phyloP scores from a whole-genome alignment of 2,888 invertebrate genomes.

The Drosophila dives region DNA sequence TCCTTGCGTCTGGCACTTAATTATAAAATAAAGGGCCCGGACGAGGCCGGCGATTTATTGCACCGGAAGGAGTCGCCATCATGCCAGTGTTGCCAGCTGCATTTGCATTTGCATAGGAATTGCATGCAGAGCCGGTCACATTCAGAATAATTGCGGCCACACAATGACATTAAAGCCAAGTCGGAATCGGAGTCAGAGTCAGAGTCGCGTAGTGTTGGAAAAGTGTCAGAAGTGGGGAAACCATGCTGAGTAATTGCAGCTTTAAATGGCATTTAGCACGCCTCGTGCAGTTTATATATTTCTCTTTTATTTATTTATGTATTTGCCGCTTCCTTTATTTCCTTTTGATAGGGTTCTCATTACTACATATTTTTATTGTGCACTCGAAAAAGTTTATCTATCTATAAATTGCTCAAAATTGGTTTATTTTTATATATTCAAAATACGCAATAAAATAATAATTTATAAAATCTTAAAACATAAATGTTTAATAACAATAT shows the following conservation, averaged over 20 bases:
- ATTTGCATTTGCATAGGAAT: slow-evolving; percentile 70
- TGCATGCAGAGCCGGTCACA: slow-evolving; percentile 63
- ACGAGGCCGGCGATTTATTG: slow-evolving; percentile 64
- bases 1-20: slow-evolving; percentile 57
- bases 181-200: slow-evolving; percentile 60
- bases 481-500: neutral
- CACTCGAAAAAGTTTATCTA: neutral
- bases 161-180: slow-evolving; percentile 75
- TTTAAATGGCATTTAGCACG: slow-evolving; percentile 81
- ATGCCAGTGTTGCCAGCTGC: slow-evolving; percentile 21
- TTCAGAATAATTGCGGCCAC: slow-evolving; percentile 74
- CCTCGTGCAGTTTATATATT: slow-evolving; percentile 59
- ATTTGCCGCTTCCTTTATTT: slow-evolving; percentile 19
- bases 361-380: slow-evolving; percentile 10
- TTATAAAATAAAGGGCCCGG: slow-evolving; percentile 59
- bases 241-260: slow-evolving; percentile 80
- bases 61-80: slow-evolving; percentile 67
- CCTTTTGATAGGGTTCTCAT: slow-evolving; percentile 12
- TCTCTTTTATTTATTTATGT: slow-evolving; percentile 45
- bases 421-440: neutral
- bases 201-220: slow-evolving; percentile 28
- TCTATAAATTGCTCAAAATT: neutral
- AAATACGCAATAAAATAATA: neutral
- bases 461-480: neutral
- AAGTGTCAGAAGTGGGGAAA: slow-evolving; percentile 27